Evolutionary conservation across 2,888 invertebrate genomes (phyloP), one percentile per base, ranked within the genome.

Genomic region (Polia nebulosa): DNA sequence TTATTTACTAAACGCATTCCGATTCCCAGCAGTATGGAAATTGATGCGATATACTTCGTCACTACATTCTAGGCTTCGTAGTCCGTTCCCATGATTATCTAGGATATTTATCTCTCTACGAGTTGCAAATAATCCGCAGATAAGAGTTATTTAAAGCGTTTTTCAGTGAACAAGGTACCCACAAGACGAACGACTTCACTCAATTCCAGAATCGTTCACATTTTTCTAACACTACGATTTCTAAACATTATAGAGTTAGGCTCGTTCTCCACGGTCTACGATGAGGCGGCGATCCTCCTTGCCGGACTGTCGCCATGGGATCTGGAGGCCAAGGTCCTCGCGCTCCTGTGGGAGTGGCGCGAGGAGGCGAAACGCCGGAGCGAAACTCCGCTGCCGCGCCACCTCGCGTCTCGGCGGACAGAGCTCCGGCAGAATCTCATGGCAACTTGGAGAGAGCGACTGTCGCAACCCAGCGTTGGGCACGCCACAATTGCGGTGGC

Each of bases 1-100:
- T 72, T 72, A 77, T 80, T 77, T 58, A 75, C 64, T 65, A 72
- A 75, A 78, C 55, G 70, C 72, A 78, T 78, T 76, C 76, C 71
- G 17, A 66, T 69, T 76, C 59, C 57, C n/a, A 71, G 58, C 49
- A 41, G 53, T 58, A 70, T 72, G 53, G 61, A 70, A 71, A 71
- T 80, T 52, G 45, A 72, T 74, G 58, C 55, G 41, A 76, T 74
- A 72, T 65, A 73, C 63, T 74, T 71, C 41, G 47, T 51, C 57
- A 59, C 61, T 74, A 55, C 56, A 49, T 53, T 69, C 61, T 58
- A 59, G 15, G 41, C 57, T 56, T 59, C 65, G 39, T 57, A 39
- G 56, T 61, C 49, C 29, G 67, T 80, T 83, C 60, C 67, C 71
- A 70, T 73, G 68, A 67, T 71, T 70, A 71, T 65, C 60, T 36